Base-by-base conservation (phyloP, 1,140 invertebrate genomes). In the Panonychus citri region DNA sequence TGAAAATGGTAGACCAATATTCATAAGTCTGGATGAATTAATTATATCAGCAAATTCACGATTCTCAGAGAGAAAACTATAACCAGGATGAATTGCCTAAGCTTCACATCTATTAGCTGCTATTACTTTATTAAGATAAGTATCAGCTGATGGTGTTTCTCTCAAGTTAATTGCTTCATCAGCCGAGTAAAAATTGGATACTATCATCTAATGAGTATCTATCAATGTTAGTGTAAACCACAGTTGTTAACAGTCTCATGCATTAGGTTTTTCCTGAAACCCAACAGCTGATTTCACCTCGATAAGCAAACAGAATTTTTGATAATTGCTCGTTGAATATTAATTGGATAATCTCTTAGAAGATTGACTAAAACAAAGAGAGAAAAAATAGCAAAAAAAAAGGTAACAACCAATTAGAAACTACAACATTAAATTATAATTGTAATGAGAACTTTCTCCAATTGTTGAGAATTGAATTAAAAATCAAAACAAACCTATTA, bases 1-100 rank as follows among this genome's bases (percentile, higher is more conserved):
- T n/a, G n/a, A 69, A 99, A 98, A 60, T 96, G 93, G 87, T 28
- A 93, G 94, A 1, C 90, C 90, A 67, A 96, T 84, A 66, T 95
- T 95, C 59, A 85, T 82, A 2, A 95, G 68, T 54, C 76, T 77
- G 59, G 80, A 74, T 50, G 77, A 72, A 15, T 80, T 72, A 67
- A 86, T 90, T 17, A 77, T 67, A 64, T 85, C 79, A 17, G 86
- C 85, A 69, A 93, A 93, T 67, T 91, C 86, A 3, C 80, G 77
- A 73, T 88, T 91, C 73, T 93, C 87, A 0, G 86, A 91, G 0
- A 93, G 71, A 66, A 91, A 93, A 21, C 87, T 87, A 74, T 93
- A 93, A 0, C 87, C 88, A 3, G 87, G 87, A 72, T 93, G 87
- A 60, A 93, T 81, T 0, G 86, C 88, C 69, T 93, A 79, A 52